Evolutionary conservation across 2,113 vertebrate species (phyloP).

Genomic region (Thomomys bottae): DNA sequence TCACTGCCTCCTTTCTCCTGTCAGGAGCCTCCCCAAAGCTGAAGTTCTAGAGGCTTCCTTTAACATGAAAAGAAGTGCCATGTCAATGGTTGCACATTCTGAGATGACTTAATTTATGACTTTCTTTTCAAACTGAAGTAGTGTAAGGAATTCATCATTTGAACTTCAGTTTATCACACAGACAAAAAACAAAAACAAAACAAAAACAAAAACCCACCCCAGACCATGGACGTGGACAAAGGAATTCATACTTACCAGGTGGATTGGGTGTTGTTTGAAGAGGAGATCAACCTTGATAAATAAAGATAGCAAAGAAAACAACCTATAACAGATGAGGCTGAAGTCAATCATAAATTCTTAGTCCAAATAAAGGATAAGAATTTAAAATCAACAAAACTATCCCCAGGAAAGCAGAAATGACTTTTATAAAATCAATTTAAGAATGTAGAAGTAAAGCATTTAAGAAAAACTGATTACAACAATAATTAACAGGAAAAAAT

Average conservation of each 20-base stretch:
- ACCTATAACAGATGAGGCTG: neutral
- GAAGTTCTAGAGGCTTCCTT: neutral
- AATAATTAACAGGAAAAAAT: neutral
- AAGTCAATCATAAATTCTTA: neutral
- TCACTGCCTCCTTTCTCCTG: too few relatives aligned
- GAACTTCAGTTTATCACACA: neutral
- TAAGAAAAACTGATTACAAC: neutral
- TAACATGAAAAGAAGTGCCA: neutral
- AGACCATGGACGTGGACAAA: neutral
- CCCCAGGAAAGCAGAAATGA: neutral
- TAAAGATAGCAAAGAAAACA: neutral
- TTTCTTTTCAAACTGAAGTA: neutral
- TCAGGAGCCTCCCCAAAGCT: neutral
- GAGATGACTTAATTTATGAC: neutral
- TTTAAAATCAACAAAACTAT: constrained; percentile 14
- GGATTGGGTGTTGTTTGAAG: neutral
- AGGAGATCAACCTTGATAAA: neutral
- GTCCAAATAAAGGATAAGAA: neutral
- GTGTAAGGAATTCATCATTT: neutral
- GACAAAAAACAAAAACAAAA: too few relatives aligned
- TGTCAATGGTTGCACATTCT: too few relatives aligned
- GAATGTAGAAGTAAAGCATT: too few relatives aligned
- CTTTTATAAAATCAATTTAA: neutral
- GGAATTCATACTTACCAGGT: neutral
- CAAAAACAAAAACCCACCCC: too few relatives aligned